Evolutionary conservation across 2,888 invertebrate species (phyloP), one percentile per base, ranked within the genome.

Genomic region (Amblyjoppa fuscipennis): DNA sequence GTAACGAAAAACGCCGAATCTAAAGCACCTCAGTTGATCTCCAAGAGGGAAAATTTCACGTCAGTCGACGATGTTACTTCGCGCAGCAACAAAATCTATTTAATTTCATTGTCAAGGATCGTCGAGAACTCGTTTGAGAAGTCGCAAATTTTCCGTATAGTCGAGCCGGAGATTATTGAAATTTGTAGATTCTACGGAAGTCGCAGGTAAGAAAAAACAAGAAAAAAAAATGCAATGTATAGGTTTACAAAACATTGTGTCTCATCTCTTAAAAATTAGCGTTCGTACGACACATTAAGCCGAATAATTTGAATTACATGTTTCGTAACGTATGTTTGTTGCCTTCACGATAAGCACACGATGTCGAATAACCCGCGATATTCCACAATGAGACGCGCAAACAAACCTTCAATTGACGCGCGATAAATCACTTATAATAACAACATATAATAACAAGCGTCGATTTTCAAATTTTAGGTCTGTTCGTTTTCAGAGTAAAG

Each of bases 181-280:
- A 20, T 87, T 34, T 76, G 88, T 79, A 88, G 90, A 73, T 53
- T 77, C 69, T 90, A 87, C 53, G 87, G 85, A 16, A 88, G 51
- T 20, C 82, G 85, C 51, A 91, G 90, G 91, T 92, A 87, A 89
- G 88, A 16, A 1, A 61, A 11, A 82, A 20, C 20, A 59, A 4
- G 66, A 25, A 59, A 45, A 7, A 0, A 69, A 28, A 13, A 68
- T 16, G 13, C 9, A n/a, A 28, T 11, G 0, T 0, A 13, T 28
- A 25, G 64, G 13, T 13, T 25, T 51, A 20, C n/a, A 3, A 53
- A 13, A 13, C 25, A 34, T 74, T 41, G 53, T 31, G 45, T 6
- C 16, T 11, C 61, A 61, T 61, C 49, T 56, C 49, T 45, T 28
- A 11, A 41, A 11, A 31, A 79, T 1, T 68, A 11, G 25, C 6